Percentiles rank a stretch among this genome's conserved stretches.
Evolutionary conservation across 2,113 vertebrate genomes (phyloP).

Genomic region (Cyanoramphus novaezelandiae): DNA sequence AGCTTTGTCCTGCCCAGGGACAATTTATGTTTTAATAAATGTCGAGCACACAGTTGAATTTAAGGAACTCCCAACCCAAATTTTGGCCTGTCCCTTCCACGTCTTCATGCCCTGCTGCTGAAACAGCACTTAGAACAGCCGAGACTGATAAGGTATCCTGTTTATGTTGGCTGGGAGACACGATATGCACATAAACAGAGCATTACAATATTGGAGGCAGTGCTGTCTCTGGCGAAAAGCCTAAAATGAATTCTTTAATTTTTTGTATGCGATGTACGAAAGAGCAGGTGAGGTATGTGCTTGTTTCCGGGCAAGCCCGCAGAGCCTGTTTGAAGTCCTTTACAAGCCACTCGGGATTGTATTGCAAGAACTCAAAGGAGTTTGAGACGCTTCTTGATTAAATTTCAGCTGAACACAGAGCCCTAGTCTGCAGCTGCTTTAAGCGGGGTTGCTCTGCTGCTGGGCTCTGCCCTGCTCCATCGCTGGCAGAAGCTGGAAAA

Average conservation of each 20-base stretch:
- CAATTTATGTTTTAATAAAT: not conserved
- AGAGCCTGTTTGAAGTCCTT: conserved; percentile 59
- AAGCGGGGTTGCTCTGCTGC: not conserved
- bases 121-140: conserved; percentile 25
- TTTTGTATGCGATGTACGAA: conserved; percentile 5
- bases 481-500: not conserved
- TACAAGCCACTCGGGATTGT: conserved; percentile 56
- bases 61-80: not conserved
- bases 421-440: conserved; percentile 56
- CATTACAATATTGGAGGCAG: conserved; percentile 16
- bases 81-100: not conserved
- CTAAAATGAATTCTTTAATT: conserved; percentile 55
- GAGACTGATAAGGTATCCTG: conserved; percentile 54
- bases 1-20: not conserved
- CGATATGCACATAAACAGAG: not conserved
- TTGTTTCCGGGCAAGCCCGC: conserved; percentile 32
- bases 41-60: not conserved
- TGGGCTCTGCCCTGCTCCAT: not conserved
- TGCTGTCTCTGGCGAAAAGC: conserved; percentile 44
- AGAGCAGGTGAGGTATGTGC: conserved; percentile 60
- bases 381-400: conserved; percentile 64
- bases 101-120: conserved; percentile 16
- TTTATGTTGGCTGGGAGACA: conserved; percentile 38
- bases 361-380: conserved; percentile 59
- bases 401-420: conserved; percentile 63